These are phyloP conservation scores for Ariolimax columbianus DNA, from an alignment of 2,888 invertebrate genomes.

Conservation along the genomic window DNA sequence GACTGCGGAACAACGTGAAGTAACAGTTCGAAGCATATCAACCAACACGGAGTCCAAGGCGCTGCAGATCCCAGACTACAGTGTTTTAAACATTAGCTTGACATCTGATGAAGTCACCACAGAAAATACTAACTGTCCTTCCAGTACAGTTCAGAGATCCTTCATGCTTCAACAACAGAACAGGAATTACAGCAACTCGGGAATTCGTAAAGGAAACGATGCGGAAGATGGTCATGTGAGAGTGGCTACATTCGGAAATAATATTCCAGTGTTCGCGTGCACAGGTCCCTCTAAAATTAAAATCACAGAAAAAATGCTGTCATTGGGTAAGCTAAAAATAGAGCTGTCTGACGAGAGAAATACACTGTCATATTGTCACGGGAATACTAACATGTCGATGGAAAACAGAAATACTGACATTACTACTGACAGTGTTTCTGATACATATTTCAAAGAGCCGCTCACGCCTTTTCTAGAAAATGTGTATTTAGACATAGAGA, in stretches of 20 bases:
- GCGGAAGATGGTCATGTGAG: not conserved
- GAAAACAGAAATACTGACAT: not conserved
- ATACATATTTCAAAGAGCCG: not conserved
- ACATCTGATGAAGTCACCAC: not conserved
- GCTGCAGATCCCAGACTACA: not conserved
- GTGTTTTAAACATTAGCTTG: not conserved
- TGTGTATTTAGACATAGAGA: not conserved
- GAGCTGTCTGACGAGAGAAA: not conserved
- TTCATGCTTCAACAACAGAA: not conserved
- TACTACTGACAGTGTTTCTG: not conserved
- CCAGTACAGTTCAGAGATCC: not conserved
- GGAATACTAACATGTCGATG: not conserved
- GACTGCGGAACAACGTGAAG: not conserved
- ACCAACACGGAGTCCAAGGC: not conserved
- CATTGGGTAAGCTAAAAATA: not conserved
- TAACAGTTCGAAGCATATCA: not conserved
- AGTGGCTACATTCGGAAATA: constrained; percentile 32
- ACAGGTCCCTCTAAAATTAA: not conserved
- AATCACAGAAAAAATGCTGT: not conserved
- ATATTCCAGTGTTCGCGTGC: constrained; percentile 20
- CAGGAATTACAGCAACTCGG: not conserved
- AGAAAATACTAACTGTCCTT: not conserved
- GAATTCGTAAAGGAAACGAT: not conserved
- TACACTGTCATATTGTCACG: not conserved
- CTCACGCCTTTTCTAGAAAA: not conserved